These are phyloP conservation scores for Tachina lurida DNA, from an alignment of 2,888 invertebrate genomes.

Conservation along the genomic window DNA sequence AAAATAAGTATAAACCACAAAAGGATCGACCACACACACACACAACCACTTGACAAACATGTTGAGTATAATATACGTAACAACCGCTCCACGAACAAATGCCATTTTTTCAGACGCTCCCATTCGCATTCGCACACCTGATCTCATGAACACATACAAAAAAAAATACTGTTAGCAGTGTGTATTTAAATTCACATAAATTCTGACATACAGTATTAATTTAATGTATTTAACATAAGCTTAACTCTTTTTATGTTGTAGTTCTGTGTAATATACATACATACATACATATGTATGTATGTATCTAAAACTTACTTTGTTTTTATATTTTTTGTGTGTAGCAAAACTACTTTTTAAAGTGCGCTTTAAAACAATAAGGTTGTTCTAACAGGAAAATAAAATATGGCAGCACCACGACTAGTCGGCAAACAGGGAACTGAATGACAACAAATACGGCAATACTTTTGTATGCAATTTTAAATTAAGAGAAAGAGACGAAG, in stretches of 20 bases:
- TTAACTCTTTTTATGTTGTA: conserved; percentile 29
- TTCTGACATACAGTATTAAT: conserved; percentile 13
- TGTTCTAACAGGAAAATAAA: background rate
- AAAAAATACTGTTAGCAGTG: conserved; percentile 5
- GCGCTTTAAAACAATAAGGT: background rate
- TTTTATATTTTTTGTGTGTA: too few species aligned
- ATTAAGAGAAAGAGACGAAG: too few species aligned
- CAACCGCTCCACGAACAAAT: conserved; percentile 31
- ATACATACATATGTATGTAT: background rate
- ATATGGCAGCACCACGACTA: background rate
- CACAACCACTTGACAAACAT: conserved; percentile 63
- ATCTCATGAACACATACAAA: conserved; percentile 25
- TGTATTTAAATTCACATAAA: conserved; percentile 8
- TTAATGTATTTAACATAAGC: conserved; percentile 34
- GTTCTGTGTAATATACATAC: conserved; percentile 20
- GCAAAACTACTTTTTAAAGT: too few species aligned
- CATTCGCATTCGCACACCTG: conserved; percentile 38
- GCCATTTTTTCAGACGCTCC: background rate
- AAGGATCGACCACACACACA: conserved; percentile 32
- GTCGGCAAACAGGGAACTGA: too few species aligned
- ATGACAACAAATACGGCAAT: too few species aligned
- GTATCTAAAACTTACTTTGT: background rate
- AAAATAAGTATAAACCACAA: conserved; percentile 58
- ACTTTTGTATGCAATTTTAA: too few species aligned
- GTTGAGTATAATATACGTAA: conserved; percentile 45